Evolutionary conservation across 1,140 invertebrate species (phyloP), one percentile per base, ranked within the genome.

Genomic region (Drosophila sp.): DNA sequence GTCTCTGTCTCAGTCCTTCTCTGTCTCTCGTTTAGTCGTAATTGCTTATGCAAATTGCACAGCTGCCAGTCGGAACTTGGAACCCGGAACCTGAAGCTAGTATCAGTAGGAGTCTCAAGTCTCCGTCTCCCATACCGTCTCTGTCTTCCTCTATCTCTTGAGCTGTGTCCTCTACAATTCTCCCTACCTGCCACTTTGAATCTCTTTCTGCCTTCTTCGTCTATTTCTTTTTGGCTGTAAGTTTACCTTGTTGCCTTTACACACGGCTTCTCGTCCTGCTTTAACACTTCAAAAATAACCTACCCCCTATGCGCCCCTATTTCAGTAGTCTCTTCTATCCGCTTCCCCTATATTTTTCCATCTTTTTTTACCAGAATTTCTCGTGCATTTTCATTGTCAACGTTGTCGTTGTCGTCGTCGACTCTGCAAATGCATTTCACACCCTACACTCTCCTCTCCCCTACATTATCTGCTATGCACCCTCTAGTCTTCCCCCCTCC

Each of bases 1-100:
- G 2, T 1, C 16, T 14, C 13, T 8, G 1, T 3, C 32, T 7
- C 46, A 9, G 16, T 29, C 5, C 1, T 14, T 50, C 13, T 0
- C 45, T 14, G 6, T 9, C 50, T 13, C 2, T n/a, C 16, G 1
- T 18, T 32, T 0, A 3, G 0, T 1, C 73, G 78, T 81, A 81
- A 81, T 81, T 81, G 78, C 78, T 81, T 81, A 81, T 81, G 78
- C 78, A 81, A 81, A 81, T 80, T 81, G 80, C 56, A 57, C 73
- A 73, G 77, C 63, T 79, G 62, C 78, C 72, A 80, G 74, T 40
- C 18, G 46, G 46, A 50, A 61, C 58, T 4, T 7, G 29, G 14
- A 18, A 25, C 25, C 25, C 4, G 27, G 27, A 6, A 29, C 21
- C 21, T 18, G 16, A 9, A 34, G 18, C n/a, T 29, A 14, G 32